These are phyloP conservation scores for Torymus auratus DNA, from an alignment of 2,888 invertebrate species.

Conservation along the genomic window DNA sequence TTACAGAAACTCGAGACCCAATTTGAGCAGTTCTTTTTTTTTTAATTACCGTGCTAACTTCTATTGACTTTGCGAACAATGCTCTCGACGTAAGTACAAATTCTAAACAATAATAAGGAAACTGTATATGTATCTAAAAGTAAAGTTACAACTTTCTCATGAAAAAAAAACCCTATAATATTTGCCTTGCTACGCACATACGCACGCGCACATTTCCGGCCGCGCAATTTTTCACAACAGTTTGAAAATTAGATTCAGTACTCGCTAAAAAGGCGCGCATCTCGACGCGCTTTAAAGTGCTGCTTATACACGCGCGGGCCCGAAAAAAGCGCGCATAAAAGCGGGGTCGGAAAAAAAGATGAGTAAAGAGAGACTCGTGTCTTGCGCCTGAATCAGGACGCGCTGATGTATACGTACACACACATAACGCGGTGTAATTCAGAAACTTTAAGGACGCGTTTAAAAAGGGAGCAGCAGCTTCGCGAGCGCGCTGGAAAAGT, in stretches of 20 bases:
- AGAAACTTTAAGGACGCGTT: conserved; percentile 6
- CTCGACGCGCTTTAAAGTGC: conserved; percentile 4
- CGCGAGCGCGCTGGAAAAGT: background rate
- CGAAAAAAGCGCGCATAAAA: conserved; percentile 5
- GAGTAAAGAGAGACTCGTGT: conserved; percentile 4
- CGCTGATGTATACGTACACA: too few relatives aligned
- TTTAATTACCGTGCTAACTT: too few relatives aligned
- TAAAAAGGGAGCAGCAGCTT: background rate
- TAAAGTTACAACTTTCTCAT: too few relatives aligned
- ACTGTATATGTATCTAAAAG: too few relatives aligned
- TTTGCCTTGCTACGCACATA: background rate
- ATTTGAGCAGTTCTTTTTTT: background rate
- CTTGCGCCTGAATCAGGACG: conserved; percentile 25
- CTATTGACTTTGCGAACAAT: too few relatives aligned
- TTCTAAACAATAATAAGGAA: too few relatives aligned
- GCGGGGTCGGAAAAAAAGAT: background rate
- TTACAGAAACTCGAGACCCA: too few relatives aligned
- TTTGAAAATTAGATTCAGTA: background rate
- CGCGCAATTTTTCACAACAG: background rate
- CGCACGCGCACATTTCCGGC: background rate
- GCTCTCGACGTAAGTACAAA: too few relatives aligned
- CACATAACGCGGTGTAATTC: conserved; percentile 20
- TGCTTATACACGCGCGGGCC: background rate
- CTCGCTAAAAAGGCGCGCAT: background rate
- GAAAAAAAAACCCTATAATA: too few relatives aligned